phyloP scores from a whole-genome alignment of 2,888 invertebrate genomes.

The Cantharis nigra region DNA sequence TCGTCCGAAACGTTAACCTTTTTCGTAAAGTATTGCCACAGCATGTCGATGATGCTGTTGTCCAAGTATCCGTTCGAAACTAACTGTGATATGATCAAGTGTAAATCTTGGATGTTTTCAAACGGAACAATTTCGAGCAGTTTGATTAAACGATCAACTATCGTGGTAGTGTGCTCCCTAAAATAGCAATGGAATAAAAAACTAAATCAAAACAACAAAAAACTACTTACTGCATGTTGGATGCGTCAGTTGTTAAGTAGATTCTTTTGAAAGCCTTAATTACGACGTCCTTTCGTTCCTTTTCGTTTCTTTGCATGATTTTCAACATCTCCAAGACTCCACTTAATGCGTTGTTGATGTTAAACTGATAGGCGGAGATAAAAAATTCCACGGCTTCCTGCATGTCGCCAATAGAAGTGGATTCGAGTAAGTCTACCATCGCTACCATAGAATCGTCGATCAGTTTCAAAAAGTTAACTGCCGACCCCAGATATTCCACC shows the following conservation, averaged over 20 bases:
- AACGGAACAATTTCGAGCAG: constrained; percentile 61
- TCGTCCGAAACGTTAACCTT: constrained; percentile 67
- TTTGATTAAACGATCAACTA: constrained; percentile 64
- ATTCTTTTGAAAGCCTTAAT: constrained; percentile 77
- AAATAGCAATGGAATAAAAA: constrained; percentile 24
- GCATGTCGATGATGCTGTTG: constrained; percentile 60
- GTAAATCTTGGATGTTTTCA: constrained; percentile 66
- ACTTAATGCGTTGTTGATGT: constrained; percentile 70
- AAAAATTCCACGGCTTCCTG: constrained; percentile 90
- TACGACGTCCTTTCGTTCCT: constrained; percentile 73
- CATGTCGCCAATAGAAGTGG: constrained; percentile 77
- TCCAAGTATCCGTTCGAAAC: constrained; percentile 62
- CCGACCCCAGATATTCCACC: constrained; percentile 72
- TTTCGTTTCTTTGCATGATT: constrained; percentile 81
- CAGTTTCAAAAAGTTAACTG: constrained; percentile 44
- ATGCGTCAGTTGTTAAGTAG: constrained; percentile 63
- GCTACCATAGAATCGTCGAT: constrained; percentile 62
- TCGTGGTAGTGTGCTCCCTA: constrained; percentile 59
- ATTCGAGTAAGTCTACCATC: constrained; percentile 75
- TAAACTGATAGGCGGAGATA: constrained; percentile 77
- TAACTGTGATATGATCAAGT: constrained; percentile 67
- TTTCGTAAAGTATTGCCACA: constrained; percentile 82
- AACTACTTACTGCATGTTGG: constrained; percentile 55
- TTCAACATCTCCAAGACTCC: constrained; percentile 68
- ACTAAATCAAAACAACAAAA: not conserved